Base-by-base conservation (phyloP, 2,113 vertebrate species). In the Ranitomeya imitator region DNA sequence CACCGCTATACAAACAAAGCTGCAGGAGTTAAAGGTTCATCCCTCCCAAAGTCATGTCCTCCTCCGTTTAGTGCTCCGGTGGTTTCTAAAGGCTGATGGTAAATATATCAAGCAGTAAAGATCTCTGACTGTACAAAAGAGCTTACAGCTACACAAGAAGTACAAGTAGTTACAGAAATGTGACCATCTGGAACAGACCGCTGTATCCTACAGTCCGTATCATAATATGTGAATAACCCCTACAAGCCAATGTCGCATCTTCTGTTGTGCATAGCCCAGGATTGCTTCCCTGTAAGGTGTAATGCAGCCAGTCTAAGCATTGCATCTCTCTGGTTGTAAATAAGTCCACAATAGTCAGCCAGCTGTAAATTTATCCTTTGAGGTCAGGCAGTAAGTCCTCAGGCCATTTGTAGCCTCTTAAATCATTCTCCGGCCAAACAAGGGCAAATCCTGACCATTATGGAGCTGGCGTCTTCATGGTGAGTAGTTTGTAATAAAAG, bases 321-420 rank as follows among this genome's bases (percentile, higher is more conserved):
- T 54, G 76, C 16, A 12, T 51, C 23, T 18, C 19, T 57, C 45
- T 65, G 19, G 80, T 7, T 52, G 60, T 67, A 65, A 83, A 79
- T 86, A 90, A 85, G 84, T 82, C 82, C 52, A 60, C 89, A 65
- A 83, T 14, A 65, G 80, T 65, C 80, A 65, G 37, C 37, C 37
- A 65, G 80, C 18, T 83, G 37, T 83, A 65, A 83, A 83, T 67
- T n/a, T 67, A 67, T 83, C 60, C 65, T 63, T 71, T 8, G 45
- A 31, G 63, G 83, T 69, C 65, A 71, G 21, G 10, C 65, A 84
- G 21, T n/a, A 63, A 84, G 65, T 71, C 65, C 0, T 69, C 37
- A 23, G 80, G 80, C 60, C 80, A 83, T 52, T 65, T 83, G 61
- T 67, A 67, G 60, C 76, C n/a, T 21, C 71, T 16, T 83, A 83